Percentiles rank a stretch among this genome's conserved stretches.
Conservation (phyloP, 2,888 invertebrate species). For the Hirtodrosophila trivittata region DNA sequence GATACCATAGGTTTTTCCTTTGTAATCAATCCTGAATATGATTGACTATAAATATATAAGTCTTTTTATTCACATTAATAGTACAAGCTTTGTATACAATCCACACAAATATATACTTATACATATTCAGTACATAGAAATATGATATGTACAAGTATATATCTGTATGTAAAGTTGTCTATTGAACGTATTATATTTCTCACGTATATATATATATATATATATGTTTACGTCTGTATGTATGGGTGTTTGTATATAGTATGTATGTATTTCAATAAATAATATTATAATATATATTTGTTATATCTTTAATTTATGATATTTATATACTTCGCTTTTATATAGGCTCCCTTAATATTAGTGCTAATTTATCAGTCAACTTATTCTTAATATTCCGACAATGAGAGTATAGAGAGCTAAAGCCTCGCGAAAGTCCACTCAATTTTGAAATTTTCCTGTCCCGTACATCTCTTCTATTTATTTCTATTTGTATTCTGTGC, state of each 20-base stretch:
- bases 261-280: too few relatives aligned
- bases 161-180: constrained; percentile 22
- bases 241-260: too few relatives aligned
- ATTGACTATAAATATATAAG: constrained; percentile 65
- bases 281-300: too few relatives aligned
- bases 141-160: constrained; percentile 16
- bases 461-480: constrained; percentile 1
- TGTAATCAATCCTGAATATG: constrained; percentile 28
- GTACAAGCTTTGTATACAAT: too few relatives aligned
- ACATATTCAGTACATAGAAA: too few relatives aligned
- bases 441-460: constrained; percentile 15
- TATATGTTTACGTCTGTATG: constrained; percentile 16
- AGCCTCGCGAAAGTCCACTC: constrained; percentile 11
- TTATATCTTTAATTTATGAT: constrained; percentile 28
- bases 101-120: constrained; percentile 14
- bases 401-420: constrained; percentile 11
- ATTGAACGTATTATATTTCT: too few relatives aligned
- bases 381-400: constrained; percentile 36
- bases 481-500: background rate
- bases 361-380: constrained; percentile 66
- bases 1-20: constrained; percentile 39
- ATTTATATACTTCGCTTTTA: too few relatives aligned
- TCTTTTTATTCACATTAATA: constrained; percentile 72
- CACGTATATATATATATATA: constrained; percentile 3
- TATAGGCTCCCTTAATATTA: constrained; percentile 61